A percentile compares a stretch with the other conserved stretches of the same genome.
Conservation (phyloP, 2,888 invertebrate genomes). For the Melikaiella ostensackeni region DNA sequence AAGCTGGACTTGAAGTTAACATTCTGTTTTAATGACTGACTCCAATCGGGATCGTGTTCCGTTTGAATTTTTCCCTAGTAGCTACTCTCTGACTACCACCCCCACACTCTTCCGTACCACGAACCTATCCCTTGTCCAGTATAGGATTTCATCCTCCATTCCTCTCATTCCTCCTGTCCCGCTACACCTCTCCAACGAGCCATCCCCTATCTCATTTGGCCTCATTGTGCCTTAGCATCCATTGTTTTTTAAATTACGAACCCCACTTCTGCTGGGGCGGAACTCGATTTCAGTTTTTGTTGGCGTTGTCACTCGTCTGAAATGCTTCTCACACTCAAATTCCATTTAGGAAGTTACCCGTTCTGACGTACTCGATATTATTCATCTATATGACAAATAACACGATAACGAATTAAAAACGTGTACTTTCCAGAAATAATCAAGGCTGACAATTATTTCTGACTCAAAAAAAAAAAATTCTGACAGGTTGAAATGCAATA, state of each 20-base stretch:
- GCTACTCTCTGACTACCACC: conserved; percentile 61
- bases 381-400: conserved; percentile 49
- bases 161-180: conserved; percentile 60
- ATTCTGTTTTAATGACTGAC: conserved; percentile 36
- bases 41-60: conserved; percentile 19
- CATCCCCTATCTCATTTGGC: conserved; percentile 76
- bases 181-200: conserved; percentile 65
- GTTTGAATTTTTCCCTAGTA: conserved; percentile 69
- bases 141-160: conserved; percentile 73
- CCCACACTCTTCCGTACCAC: conserved; percentile 58
- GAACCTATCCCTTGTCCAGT: conserved; percentile 66
- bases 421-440: conserved; percentile 8
- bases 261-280: conserved; percentile 71
- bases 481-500: not conserved
- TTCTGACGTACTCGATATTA: conserved; percentile 48
- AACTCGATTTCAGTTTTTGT: conserved; percentile 74
- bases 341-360: conserved; percentile 60
- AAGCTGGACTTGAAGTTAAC: conserved; percentile 24
- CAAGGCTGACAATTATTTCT: not conserved
- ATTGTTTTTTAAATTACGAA: conserved; percentile 77
- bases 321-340: conserved; percentile 68
- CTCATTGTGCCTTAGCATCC: conserved; percentile 75
- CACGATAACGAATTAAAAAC: conserved; percentile 44
- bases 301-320: conserved; percentile 71
- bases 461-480: too few species aligned